Evolutionary conservation across 2,797 vertebrate species (phyloP), one percentile per base, ranked within the genome.

Genomic region (Channa striata): DNA sequence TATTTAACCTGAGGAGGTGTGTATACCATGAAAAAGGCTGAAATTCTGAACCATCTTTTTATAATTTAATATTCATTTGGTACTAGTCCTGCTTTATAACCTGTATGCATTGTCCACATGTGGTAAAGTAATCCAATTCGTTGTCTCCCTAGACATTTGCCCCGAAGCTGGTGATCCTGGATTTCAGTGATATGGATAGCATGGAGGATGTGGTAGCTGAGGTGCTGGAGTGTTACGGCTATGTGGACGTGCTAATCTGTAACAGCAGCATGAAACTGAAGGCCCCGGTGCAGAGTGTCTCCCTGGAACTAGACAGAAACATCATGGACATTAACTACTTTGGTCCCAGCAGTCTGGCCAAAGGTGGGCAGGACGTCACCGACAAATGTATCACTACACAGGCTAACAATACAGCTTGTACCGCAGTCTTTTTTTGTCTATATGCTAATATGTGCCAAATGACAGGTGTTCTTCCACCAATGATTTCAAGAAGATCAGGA

Each of bases 251-350:
- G 40, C 87, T 99, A 47, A 93, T 99, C 85, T 96, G 95, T 81
- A 99, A 98, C 1, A 95, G 96, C 83, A 99, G 97, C 2, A 85
- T 96, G 94, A 99, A 98, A 85, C 80, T 97, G 78, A 98, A 97
- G 73, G 97, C 96, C 8, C 94, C 96, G 0, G 96, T 95, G 21
- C 96, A 97, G 73, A 96, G 92, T 48, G 90, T 97, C 58, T 96
- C 97, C 6, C 81, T 99, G 87, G 96, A 99, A n/a, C 86, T 96
- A 43, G 97, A 99, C 91, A 96, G 94, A 88, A 97, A 95, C 81
- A 93, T 99, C 77, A 99, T 99, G 98, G 96, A 99, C 42, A 92
- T 95, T 66, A 99, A 99, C 81, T 99, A 98, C 87, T 99, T 99
- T 43, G 97, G 97, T 12, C 98, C 98, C 62, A 93, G 96, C 89